A percentile compares a stretch with the other conserved stretches of the same genome.
Evolutionary conservation across 2,888 invertebrate species (phyloP).

Genomic region (Tortricodes alternella): DNA sequence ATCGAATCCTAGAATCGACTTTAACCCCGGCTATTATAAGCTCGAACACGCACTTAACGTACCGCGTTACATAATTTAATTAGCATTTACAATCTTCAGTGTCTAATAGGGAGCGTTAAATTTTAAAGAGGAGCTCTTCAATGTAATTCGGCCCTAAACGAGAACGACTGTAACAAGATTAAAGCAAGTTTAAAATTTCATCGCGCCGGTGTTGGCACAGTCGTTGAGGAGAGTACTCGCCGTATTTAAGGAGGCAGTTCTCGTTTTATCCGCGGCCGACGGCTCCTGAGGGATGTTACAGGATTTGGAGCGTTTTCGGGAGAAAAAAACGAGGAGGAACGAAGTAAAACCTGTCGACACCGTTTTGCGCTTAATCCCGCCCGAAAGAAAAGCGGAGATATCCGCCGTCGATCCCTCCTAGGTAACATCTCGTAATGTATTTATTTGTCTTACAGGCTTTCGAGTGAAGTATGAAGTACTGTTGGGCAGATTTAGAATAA

Average conservation of each 20-base stretch:
- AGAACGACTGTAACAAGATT: slow-evolving; percentile 27
- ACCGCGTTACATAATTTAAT: slow-evolving; percentile 3
- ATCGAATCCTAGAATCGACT: slow-evolving; percentile 2
- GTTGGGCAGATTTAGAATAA: slow-evolving; percentile 36
- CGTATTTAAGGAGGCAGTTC: slow-evolving; percentile 64
- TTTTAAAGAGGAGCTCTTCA: slow-evolving; percentile 37
- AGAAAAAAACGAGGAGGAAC: slow-evolving; percentile 53
- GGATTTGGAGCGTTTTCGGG: slow-evolving; percentile 53
- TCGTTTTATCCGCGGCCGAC: slow-evolving; percentile 55
- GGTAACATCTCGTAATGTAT: slow-evolving; percentile 49
- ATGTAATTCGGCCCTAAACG: slow-evolving; percentile 41
- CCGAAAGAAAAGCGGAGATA: slow-evolving; percentile 51
- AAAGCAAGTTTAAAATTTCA: slow-evolving; percentile 62
- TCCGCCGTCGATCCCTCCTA: slow-evolving; percentile 46
- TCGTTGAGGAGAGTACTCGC: slow-evolving; percentile 54
- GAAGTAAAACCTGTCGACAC: slow-evolving; percentile 44
- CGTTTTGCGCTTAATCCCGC: slow-evolving; percentile 42
- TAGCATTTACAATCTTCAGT: slow-evolving; percentile 11
- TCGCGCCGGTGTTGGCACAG: slow-evolving; percentile 53
- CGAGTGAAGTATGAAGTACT: slow-evolving; percentile 35
- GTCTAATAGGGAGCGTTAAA: slow-evolving; percentile 7
- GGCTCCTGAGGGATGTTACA: slow-evolving; percentile 60
- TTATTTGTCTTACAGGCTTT: slow-evolving; percentile 57
- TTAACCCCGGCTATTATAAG: not conserved
- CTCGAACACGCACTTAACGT: not conserved